phyloP scores from a whole-genome alignment of 2,797 vertebrate genomes.

The Dallia pectoralis region DNA sequence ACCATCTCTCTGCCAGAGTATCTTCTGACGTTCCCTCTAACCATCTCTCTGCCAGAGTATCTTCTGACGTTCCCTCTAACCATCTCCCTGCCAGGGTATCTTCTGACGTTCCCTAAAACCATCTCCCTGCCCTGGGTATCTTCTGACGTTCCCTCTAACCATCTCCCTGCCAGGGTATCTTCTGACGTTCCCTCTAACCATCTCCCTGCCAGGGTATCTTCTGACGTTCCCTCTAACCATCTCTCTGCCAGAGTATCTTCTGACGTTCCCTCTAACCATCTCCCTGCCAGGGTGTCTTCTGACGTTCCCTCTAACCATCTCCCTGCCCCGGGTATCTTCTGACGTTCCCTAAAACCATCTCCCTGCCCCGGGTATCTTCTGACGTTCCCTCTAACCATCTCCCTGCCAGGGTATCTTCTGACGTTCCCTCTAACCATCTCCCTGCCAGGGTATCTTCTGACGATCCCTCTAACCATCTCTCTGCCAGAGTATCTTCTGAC shows the following conservation, averaged over 20 bases:
- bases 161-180: slow-evolving; percentile 86
- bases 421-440: slow-evolving; percentile 64
- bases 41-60: background rate
- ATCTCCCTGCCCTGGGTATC: background rate
- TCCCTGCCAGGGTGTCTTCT: background rate
- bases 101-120: slow-evolving; percentile 90
- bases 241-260: slow-evolving; percentile 89
- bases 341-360: slow-evolving; percentile 73
- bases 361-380: background rate
- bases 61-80: background rate
- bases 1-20: slow-evolving; percentile 79
- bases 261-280: slow-evolving; percentile 79
- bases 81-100: slow-evolving; percentile 83
- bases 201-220: background rate
- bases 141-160: background rate
- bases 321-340: slow-evolving; percentile 92
- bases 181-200: slow-evolving; percentile 85
- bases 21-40: slow-evolving; percentile 96
- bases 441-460: background rate
- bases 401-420: slow-evolving; percentile 93
- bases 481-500: slow-evolving; percentile 94
- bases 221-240: background rate
- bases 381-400: background rate
- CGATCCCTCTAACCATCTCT: slow-evolving; percentile 16
- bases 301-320: background rate